Conservation (phyloP, 2,888 invertebrate genomes). For the Sarcophaga subvicina region DNA sequence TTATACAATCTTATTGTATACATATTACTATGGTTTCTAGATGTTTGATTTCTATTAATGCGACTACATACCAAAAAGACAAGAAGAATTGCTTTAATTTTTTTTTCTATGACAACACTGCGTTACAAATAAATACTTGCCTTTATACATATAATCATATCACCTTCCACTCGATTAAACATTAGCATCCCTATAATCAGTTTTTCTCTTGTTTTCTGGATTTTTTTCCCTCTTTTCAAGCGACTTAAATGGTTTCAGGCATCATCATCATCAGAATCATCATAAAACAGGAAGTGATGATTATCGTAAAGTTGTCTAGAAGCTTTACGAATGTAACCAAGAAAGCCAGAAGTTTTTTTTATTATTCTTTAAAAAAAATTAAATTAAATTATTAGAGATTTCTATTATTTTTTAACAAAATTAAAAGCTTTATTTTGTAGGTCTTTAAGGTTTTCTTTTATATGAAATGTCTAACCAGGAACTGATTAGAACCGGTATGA, state of each 20-base stretch:
- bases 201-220: constrained; percentile 39
- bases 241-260: constrained; percentile 51
- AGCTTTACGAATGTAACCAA: constrained; percentile 75
- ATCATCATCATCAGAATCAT: constrained; percentile 7
- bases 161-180: constrained; percentile 81
- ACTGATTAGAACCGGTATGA: no score
- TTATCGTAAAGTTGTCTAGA: constrained; percentile 63
- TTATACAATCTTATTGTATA: not conserved
- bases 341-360: constrained; percentile 74
- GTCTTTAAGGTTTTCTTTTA: no score
- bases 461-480: no score
- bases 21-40: constrained; percentile 44
- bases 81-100: not conserved
- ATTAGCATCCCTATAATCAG: constrained; percentile 66
- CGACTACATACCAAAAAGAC: no score
- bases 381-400: no score
- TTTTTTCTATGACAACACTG: not conserved
- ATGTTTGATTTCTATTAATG: constrained; percentile 63
- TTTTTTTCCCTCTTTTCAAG: constrained; percentile 16
- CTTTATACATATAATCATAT: constrained; percentile 79
- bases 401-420: no score
- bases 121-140: not conserved
- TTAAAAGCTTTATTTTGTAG: no score
- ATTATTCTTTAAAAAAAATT: no score
- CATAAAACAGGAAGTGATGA: constrained; percentile 66